A percentile compares a stretch with the other conserved stretches of the same genome.
Conservation (phyloP, 2,888 invertebrate genomes). For the Sphaerophoria rueppellii region DNA sequence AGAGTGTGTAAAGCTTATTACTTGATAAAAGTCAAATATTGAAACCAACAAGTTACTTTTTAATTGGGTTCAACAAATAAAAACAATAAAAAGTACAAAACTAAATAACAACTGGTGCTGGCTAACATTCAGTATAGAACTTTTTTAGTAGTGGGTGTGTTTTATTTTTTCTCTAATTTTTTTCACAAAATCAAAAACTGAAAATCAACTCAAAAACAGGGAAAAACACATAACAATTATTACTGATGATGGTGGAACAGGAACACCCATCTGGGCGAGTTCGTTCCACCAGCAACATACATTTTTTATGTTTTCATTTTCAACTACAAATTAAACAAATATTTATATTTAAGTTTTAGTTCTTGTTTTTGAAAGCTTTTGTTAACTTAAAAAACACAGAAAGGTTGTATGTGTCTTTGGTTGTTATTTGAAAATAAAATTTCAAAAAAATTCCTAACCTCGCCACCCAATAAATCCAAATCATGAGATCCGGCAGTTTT, state of each 20-base stretch:
- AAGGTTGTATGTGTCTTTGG: conserved; percentile 74
- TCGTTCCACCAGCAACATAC: conserved; percentile 51
- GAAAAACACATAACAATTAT: conserved; percentile 45
- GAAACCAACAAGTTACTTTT: conserved; percentile 1
- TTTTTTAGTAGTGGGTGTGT: conserved; percentile 56
- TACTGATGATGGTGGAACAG: conserved; percentile 43
- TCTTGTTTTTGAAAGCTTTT: conserved; percentile 48
- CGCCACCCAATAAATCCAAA: conserved; percentile 84
- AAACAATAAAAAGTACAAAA: conserved; percentile 57
- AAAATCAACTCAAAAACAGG: conserved; percentile 42
- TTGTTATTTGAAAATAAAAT: conserved; percentile 74
- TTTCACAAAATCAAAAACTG: conserved; percentile 22
- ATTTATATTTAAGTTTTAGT: conserved; percentile 46
- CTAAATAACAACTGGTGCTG: conserved; percentile 67
- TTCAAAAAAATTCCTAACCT: conserved; percentile 82
- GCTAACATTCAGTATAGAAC: conserved; percentile 69
- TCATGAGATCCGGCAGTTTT: conserved; percentile 93
- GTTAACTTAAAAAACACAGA: conserved; percentile 36
- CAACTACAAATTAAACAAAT: conserved; percentile 65
- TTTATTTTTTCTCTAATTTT: conserved; percentile 11
- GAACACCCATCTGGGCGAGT: conserved; percentile 5
- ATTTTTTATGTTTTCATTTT: conserved; percentile 8
- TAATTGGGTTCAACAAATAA: conserved; percentile 9
- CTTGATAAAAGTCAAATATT: neutral
- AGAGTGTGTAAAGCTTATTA: conserved; percentile 42